Conservation (phyloP, 2,888 invertebrate genomes). For the Caenorhabditis drosophilae region DNA sequence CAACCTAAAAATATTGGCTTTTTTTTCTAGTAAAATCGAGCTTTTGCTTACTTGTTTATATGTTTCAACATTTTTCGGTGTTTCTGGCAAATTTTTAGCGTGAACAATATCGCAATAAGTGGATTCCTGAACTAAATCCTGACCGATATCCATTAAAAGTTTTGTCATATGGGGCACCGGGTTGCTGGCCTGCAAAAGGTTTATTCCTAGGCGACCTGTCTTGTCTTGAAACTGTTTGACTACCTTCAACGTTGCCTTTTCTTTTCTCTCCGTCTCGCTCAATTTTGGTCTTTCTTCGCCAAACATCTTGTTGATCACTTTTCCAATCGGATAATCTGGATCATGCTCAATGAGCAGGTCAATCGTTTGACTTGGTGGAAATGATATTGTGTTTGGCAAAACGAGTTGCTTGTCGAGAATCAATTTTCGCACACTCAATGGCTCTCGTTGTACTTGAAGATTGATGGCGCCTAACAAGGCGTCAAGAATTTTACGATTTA, state of each 20-base stretch:
- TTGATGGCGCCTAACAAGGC: conserved; percentile 64
- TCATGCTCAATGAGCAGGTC: conserved; percentile 68
- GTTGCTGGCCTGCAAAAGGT: too few species aligned
- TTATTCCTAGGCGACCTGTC: too few species aligned
- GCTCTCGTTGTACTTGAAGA: conserved; percentile 64
- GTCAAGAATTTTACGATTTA: conserved; percentile 62
- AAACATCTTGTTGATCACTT: conserved; percentile 60
- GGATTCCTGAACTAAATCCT: conserved; percentile 66
- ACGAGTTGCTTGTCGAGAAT: conserved; percentile 67
- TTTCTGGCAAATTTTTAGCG: conserved; percentile 65
- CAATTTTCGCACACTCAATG: conserved; percentile 60
- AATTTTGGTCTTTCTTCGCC: conserved; percentile 62
- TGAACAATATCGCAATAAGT: conserved; percentile 68
- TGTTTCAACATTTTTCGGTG: conserved; percentile 66
- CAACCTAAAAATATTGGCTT: too few species aligned
- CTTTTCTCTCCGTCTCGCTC: conserved; percentile 60
- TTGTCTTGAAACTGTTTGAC: too few species aligned
- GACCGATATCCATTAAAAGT: conserved; percentile 64
- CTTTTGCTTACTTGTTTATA: too few species aligned
- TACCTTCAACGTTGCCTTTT: conserved; percentile 54
- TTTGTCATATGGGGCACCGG: conserved; percentile 65
- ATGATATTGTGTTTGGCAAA: conserved; percentile 66
- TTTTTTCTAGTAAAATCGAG: too few species aligned
- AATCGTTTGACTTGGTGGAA: conserved; percentile 66
- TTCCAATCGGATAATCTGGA: conserved; percentile 57